Conservation (phyloP, 37 sponge, comb jelly and placozoan species). For the Agelas oroides region DNA sequence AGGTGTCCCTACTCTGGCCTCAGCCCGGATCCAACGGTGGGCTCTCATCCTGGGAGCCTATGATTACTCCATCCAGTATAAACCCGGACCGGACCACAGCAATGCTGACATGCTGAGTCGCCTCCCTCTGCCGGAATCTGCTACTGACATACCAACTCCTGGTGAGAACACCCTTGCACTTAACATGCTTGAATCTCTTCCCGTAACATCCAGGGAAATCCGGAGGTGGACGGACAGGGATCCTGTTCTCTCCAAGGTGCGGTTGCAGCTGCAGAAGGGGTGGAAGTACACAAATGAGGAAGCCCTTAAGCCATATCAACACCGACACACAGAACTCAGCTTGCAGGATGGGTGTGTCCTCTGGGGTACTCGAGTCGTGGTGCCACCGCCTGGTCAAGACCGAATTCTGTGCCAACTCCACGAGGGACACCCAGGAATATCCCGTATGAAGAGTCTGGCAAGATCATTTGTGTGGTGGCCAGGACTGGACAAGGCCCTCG, state of each 20-base stretch:
- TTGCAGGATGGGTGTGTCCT: too few relatives aligned
- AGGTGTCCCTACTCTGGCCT: conserved; percentile 10
- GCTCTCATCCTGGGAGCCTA: conserved; percentile 45
- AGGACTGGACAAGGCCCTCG: too few relatives aligned
- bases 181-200: conserved; percentile 3
- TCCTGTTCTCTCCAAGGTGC: too few relatives aligned
- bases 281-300: background rate
- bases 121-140: conserved; percentile 35
- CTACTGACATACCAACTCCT: conserved; percentile 18
- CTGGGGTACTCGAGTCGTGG: too few relatives aligned
- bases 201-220: conserved; percentile 17
- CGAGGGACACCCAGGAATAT: too few relatives aligned
- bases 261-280: too few relatives aligned
- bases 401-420: too few relatives aligned
- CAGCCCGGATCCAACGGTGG: conserved; percentile 38
- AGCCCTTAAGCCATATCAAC: background rate
- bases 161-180: conserved; percentile 12
- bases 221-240: too few relatives aligned
- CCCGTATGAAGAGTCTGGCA: too few relatives aligned
- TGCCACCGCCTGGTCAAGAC: too few relatives aligned
- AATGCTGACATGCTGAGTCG: conserved; percentile 45
- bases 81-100: conserved; percentile 8
- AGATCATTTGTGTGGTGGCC: too few relatives aligned
- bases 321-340: too few relatives aligned
- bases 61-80: conserved; percentile 21